Base-by-base conservation (phyloP, 1,140 invertebrate species). In the Magallana ariakensis region DNA sequence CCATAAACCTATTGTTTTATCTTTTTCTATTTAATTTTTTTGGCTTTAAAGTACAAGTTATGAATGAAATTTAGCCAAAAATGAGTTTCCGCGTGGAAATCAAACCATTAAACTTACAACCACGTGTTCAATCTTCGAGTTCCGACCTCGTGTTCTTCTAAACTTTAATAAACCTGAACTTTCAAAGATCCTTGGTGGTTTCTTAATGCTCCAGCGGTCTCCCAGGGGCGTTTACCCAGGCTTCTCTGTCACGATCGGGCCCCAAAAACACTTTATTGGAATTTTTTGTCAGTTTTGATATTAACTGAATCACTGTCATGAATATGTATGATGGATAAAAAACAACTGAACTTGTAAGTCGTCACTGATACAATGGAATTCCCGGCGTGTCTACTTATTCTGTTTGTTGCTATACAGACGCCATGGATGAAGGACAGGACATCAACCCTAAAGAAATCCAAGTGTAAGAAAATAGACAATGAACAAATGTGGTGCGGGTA, bases 261-360 rank as follows among this genome's bases (percentile, higher is more conserved):
- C 66, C 22, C 26, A 75, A 75, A 75, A 75, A 13, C 22, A 75
- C 33, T 26, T 26, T 75, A 26, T 26, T 26, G 10, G 11, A 19
- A 75, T 26, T 33, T 75, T 75, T 75, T 75, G 66, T 75, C 66
- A 75, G 22, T 75, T 75, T 75, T 19, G 22, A 13, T 22, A 75
- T 75, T 75, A 75, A 75, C 19, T 75, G 66, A 75, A 26, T 75
- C 66, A 75, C 66, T 26, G 15, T 11, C 22, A 75, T 75, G 66
- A 75, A 75, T 75, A 75, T 75, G 22, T 26, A 75, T 26, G 13
- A 8, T 26, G 33, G 33, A 46, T 46, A 46, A 46, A 46, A 46
- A 46, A 46, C 33, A 46, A 46, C 33, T 4, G 33, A 46, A 46
- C 33, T 46, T 46, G 33, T 46, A 46, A 46, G 33, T 46, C 33